Percentiles rank a stretch among this genome's conserved stretches.
phyloP scores from a whole-genome alignment of 2,888 invertebrate species.

The Ptychoptera albimana region DNA sequence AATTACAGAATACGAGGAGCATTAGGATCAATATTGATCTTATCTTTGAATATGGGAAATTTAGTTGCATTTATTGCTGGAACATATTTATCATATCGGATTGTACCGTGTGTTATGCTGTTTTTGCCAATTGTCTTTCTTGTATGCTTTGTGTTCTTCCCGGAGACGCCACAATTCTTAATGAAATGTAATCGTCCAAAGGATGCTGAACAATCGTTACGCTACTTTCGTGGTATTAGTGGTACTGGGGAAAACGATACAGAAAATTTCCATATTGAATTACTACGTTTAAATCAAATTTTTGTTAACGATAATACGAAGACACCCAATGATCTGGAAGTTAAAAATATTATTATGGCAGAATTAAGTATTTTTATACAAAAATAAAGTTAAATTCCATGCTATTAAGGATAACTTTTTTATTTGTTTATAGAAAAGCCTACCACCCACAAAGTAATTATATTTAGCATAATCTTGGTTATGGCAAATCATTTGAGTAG shows the following conservation, averaged over 20 bases:
- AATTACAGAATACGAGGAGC: constrained; percentile 6
- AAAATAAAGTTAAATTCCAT: too few relatives aligned
- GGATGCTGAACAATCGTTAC: constrained; percentile 4
- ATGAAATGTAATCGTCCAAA: constrained; percentile 1
- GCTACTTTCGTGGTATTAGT: constrained; percentile 1
- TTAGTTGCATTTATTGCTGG: constrained; percentile 4
- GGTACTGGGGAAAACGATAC: not conserved
- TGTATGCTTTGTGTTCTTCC: constrained; percentile 1
- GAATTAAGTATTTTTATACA: too few relatives aligned
- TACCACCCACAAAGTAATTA: constrained; percentile 19
- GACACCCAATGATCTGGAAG: too few relatives aligned
- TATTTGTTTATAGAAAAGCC: not conserved
- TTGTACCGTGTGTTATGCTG: constrained; percentile 3
- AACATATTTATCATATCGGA: constrained; percentile 2
- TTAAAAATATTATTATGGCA: too few relatives aligned
- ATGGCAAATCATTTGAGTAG: constrained; percentile 24
- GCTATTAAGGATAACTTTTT: too few relatives aligned
- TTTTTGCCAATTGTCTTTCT: constrained; percentile 6
- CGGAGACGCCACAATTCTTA: constrained; percentile 6
- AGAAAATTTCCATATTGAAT: too few relatives aligned
- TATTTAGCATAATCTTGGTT: constrained; percentile 21
- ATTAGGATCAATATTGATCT: constrained; percentile 5
- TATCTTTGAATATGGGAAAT: constrained; percentile 3
- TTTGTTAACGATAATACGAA: constrained; percentile 12
- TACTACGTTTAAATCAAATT: too few relatives aligned